Conservation (phyloP, 2,888 invertebrate genomes). For the Blastobasis adustella region DNA sequence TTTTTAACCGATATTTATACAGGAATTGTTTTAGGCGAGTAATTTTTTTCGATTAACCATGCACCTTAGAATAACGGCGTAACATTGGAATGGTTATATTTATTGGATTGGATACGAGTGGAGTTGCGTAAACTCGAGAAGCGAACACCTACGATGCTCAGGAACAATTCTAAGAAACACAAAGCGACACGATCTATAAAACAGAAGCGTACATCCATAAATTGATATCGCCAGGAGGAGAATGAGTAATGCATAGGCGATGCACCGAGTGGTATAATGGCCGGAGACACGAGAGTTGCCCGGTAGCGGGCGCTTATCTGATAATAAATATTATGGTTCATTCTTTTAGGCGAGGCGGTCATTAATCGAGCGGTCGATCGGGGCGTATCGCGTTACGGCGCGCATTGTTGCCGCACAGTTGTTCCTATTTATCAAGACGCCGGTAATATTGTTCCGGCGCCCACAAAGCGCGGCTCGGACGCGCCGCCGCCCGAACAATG, state of each 20-base stretch:
- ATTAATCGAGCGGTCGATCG: slow-evolving; percentile 71
- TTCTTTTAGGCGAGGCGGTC: slow-evolving; percentile 72
- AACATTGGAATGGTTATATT: background rate
- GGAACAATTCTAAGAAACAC: slow-evolving; percentile 41
- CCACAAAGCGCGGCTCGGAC: slow-evolving; percentile 45
- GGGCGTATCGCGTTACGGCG: slow-evolving; percentile 68
- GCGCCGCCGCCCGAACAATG: slow-evolving; percentile 37
- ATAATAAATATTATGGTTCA: slow-evolving; percentile 73
- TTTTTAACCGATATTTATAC: slow-evolving; percentile 39
- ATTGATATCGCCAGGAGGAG: slow-evolving; percentile 53
- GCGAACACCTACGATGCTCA: slow-evolving; percentile 23
- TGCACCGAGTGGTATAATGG: slow-evolving; percentile 59
- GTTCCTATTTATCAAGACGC: slow-evolving; percentile 72
- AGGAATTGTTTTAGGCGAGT: slow-evolving; percentile 27
- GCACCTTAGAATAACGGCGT: slow-evolving; percentile 2
- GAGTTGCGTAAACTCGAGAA: slow-evolving; percentile 16
- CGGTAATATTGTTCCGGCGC: slow-evolving; percentile 61
- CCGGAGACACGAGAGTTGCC: slow-evolving; percentile 66
- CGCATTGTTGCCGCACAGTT: slow-evolving; percentile 67
- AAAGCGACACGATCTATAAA: slow-evolving; percentile 49
- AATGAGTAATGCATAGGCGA: slow-evolving; percentile 66
- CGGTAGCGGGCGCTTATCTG: slow-evolving; percentile 70
- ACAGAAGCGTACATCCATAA: slow-evolving; percentile 48
- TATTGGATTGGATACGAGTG: background rate
- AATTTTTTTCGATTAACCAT: slow-evolving; percentile 15